phyloP scores from a whole-genome alignment of 2,113 vertebrate genomes.

The Pao palembangensis region DNA sequence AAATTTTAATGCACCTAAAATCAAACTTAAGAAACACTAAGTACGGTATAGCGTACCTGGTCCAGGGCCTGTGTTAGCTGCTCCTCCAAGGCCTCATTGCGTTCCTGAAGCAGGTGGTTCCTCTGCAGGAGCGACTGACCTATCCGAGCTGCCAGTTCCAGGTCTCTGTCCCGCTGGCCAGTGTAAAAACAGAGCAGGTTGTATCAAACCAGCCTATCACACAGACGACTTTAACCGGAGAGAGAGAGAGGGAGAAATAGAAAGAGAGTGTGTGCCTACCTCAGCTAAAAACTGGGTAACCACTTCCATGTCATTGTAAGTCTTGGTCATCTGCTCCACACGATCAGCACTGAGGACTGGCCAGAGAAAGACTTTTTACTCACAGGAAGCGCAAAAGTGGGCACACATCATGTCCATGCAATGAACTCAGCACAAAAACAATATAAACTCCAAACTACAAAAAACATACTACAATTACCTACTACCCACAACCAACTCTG shows the following conservation, averaged over 20 bases:
- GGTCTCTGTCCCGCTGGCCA: constrained; percentile 87
- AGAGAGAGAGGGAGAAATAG: no score
- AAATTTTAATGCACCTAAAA: not conserved
- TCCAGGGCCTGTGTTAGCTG: constrained; percentile 88
- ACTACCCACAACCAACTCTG: not conserved
- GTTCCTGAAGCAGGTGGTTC: constrained; percentile 87
- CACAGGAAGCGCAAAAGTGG: not conserved
- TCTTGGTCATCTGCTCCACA: constrained; percentile 86
- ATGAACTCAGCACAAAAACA: constrained; percentile 3
- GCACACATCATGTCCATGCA: not conserved
- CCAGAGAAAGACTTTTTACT: constrained; percentile 11
- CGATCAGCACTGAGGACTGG: constrained; percentile 85
- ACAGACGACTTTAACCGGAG: not conserved
- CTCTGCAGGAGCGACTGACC: constrained; percentile 94
- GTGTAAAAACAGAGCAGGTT: not conserved
- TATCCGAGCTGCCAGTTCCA: constrained; percentile 94
- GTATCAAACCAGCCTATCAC: constrained; percentile 15
- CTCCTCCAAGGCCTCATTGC: constrained; percentile 91
- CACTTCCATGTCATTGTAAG: constrained; percentile 88
- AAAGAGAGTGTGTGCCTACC: constrained; percentile 65
- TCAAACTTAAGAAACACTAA: not conserved
- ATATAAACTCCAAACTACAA: not conserved
- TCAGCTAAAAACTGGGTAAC: constrained; percentile 90
- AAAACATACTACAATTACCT: constrained; percentile 12
- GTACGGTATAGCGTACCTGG: constrained; percentile 74